Conservation (phyloP, 2,797 vertebrate genomes). For the Pipistrellus nathusii region DNA sequence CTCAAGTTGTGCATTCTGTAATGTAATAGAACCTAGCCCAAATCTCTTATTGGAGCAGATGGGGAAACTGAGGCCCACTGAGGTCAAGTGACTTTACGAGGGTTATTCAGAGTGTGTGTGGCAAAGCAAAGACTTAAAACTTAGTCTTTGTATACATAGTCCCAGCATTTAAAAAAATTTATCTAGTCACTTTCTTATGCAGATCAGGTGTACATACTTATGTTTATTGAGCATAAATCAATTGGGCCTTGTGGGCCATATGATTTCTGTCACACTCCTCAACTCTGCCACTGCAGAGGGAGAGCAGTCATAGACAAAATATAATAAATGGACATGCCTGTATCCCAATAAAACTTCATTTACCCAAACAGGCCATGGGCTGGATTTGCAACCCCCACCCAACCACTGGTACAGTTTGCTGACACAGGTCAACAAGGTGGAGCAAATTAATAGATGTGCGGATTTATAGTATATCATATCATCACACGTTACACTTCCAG, state of each 20-base stretch:
- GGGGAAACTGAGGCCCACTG: not conserved
- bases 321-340: accelerated
- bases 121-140: constrained; percentile 49
- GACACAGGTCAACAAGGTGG: not conserved
- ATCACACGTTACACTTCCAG: not conserved
- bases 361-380: not conserved
- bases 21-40: not conserved
- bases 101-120: not conserved
- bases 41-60: not conserved
- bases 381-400: not conserved
- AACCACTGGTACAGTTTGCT: not conserved
- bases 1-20: not conserved
- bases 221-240: not conserved
- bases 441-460: not conserved
- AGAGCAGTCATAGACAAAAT: not conserved
- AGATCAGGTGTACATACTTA: not conserved
- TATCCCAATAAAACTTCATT: not conserved
- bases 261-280: not conserved
- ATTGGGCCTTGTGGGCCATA: not conserved
- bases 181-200: not conserved
- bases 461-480: not conserved
- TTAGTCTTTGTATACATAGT: not conserved
- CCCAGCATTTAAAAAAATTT: not conserved
- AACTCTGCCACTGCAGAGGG: not conserved
- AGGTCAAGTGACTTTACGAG: constrained; percentile 28